These are phyloP conservation scores for Heteractis magnifica DNA, from an alignment of 92 coral and sea anemone genomes.

Conservation along the genomic window DNA sequence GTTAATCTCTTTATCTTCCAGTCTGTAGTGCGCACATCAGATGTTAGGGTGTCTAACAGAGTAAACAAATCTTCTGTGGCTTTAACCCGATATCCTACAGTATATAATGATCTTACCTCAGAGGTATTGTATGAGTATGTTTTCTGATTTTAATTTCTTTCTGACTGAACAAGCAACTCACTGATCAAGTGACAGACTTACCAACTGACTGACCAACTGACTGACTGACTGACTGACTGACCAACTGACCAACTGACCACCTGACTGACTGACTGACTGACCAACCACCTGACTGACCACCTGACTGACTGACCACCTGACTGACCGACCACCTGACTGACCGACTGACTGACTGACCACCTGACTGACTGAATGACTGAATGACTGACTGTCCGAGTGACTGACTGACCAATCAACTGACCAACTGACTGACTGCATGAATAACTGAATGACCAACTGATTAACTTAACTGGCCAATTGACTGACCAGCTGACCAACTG, in stretches of 20 bases:
- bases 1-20: constrained; percentile 13
- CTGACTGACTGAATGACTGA: too few relatives aligned
- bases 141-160: too few relatives aligned
- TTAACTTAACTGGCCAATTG: too few relatives aligned
- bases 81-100: constrained; percentile 79
- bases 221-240: too few relatives aligned
- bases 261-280: too few relatives aligned
- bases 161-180: too few relatives aligned
- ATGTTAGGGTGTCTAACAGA: constrained; percentile 93
- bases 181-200: too few relatives aligned
- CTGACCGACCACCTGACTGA: neutral
- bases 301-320: neutral
- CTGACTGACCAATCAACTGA: neutral
- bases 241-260: too few relatives aligned
- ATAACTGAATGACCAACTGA: too few relatives aligned
- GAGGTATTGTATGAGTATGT: constrained; percentile 42
- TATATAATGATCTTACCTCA: constrained; percentile 92
- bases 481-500: neutral
- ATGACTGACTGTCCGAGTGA: neutral
- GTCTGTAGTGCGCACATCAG: constrained; percentile 97
- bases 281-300: too few relatives aligned
- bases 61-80: constrained; percentile 92
- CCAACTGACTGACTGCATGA: neutral
- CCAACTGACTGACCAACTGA: too few relatives aligned
- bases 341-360: neutral